A percentile compares a stretch with the other conserved stretches of the same genome.
Conservation (phyloP, 2,113 vertebrate species). For the Elephas maximus region DNA sequence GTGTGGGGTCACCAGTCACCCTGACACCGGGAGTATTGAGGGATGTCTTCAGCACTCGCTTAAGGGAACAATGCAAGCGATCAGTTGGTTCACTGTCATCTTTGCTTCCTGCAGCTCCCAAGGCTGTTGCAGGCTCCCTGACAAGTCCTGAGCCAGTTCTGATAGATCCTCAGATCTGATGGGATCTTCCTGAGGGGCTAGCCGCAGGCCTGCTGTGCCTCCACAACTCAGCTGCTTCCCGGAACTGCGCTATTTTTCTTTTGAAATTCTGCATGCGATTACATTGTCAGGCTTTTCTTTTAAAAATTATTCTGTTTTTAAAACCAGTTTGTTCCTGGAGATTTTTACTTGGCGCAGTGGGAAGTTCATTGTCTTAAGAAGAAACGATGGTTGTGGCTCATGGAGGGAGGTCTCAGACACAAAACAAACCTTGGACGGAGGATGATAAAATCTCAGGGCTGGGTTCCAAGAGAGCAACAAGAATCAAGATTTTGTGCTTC, state of each 20-base stretch:
- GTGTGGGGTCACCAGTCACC: neutral
- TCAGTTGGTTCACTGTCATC: neutral
- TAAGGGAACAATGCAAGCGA: neutral
- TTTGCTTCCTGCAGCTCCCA: neutral
- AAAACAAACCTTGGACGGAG: too few species aligned
- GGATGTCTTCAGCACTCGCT: neutral
- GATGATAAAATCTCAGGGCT: neutral
- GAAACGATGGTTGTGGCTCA: neutral
- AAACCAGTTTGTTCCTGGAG: neutral
- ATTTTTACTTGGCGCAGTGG: neutral
- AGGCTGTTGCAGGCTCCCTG: neutral
- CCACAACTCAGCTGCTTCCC: neutral
- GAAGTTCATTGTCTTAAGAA: neutral
- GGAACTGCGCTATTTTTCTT: neutral
- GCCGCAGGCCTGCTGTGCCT: neutral
- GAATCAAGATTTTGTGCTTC: accelerated
- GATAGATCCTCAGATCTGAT: neutral
- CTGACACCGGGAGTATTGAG: neutral
- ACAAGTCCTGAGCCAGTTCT: neutral
- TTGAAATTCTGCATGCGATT: neutral
- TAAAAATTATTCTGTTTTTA: neutral
- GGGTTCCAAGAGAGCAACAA: too few species aligned
- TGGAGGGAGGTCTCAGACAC: neutral
- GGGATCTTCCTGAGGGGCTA: accelerated
- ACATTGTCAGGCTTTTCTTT: neutral